Evolutionary conservation across 1,140 invertebrate genomes (phyloP).

Genomic region (Hestina assimilis): DNA sequence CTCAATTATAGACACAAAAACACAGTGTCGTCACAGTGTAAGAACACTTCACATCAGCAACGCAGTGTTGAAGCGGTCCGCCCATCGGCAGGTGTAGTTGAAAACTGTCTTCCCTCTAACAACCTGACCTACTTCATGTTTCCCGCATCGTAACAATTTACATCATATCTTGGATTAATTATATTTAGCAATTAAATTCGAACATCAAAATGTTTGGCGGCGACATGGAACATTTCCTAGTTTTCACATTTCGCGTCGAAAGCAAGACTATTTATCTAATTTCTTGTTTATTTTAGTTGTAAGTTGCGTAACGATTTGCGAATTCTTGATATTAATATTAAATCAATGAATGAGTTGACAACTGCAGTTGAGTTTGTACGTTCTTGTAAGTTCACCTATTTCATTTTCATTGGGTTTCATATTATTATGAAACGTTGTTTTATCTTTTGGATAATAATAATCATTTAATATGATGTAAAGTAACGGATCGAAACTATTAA

Average conservation of each 20-base stretch:
- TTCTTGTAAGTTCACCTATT: neutral
- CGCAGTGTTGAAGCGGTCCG: slow-evolving; percentile 5
- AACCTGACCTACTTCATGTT: slow-evolving; percentile 38
- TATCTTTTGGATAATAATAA: no score
- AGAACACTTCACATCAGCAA: slow-evolving; percentile 1
- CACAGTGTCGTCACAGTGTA: slow-evolving; percentile 10
- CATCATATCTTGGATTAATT: slow-evolving; percentile 58
- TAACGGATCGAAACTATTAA: no score
- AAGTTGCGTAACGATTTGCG: slow-evolving; percentile 39
- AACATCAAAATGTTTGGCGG: slow-evolving; percentile 64
- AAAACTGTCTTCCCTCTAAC: slow-evolving; percentile 12
- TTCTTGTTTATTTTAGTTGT: slow-evolving; percentile 58
- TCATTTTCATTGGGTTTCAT: no score
- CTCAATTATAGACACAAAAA: neutral
- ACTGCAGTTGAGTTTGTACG: neutral
- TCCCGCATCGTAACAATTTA: slow-evolving; percentile 46
- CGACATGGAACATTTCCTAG: slow-evolving; percentile 62
- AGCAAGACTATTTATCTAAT: slow-evolving; percentile 53
- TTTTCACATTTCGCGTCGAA: slow-evolving; percentile 53
- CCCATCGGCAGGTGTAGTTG: slow-evolving; percentile 10
- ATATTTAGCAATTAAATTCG: slow-evolving; percentile 69
- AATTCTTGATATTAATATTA: slow-evolving; percentile 42
- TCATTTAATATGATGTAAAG: no score
- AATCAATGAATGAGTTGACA: slow-evolving; percentile 32
- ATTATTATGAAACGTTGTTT: no score